Evolutionary conservation across 2,113 vertebrate species (phyloP).

Genomic region (Albula glossodonta): DNA sequence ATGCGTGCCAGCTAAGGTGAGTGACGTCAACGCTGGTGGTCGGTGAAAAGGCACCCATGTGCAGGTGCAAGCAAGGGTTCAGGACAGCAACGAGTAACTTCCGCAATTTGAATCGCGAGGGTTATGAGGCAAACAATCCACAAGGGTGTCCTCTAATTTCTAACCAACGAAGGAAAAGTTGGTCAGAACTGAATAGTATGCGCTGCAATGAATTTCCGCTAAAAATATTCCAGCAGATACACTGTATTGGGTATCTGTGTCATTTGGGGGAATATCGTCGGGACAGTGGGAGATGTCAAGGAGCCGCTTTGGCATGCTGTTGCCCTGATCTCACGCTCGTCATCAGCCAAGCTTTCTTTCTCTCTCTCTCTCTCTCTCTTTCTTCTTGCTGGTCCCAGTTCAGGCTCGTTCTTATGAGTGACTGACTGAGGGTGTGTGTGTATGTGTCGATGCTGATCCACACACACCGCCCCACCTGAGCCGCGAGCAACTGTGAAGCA

Average conservation of each 20-base stretch:
- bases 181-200: no score
- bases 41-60: no score
- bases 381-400: not conserved
- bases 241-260: no score
- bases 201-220: not conserved
- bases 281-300: not conserved
- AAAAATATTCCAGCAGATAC: not conserved
- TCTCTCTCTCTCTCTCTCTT: not conserved
- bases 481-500: not conserved
- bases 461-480: not conserved
- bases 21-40: not conserved
- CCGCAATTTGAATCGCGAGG: not conserved
- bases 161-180: not conserved
- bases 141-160: not conserved
- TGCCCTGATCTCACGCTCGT: conserved; percentile 2
- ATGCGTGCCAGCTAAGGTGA: not conserved
- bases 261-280: not conserved
- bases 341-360: not conserved
- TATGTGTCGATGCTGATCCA: not conserved
- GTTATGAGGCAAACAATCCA: not conserved
- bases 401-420: not conserved
- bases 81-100: no score
- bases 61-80: no score
- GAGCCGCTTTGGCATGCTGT: conserved; percentile 11
- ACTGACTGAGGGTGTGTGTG: not conserved